phyloP scores from a whole-genome alignment of 2,888 invertebrate species.

The Hirudinaria manillensis region DNA sequence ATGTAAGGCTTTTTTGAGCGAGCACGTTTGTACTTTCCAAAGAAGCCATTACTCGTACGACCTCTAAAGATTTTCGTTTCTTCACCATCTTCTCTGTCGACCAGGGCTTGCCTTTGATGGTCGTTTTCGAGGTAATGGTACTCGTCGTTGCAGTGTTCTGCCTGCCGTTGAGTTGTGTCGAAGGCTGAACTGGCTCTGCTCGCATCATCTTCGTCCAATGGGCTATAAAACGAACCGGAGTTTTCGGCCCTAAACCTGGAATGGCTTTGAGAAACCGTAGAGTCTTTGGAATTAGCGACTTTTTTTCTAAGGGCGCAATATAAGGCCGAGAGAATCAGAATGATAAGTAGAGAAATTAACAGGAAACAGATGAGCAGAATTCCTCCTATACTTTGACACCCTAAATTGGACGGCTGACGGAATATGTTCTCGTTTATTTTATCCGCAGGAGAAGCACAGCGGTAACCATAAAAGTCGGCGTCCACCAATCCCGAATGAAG shows the following conservation, averaged over 20 bases:
- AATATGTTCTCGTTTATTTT: conserved; percentile 26
- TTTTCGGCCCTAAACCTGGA: neutral
- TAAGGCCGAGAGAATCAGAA: neutral
- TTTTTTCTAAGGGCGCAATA: conserved; percentile 6
- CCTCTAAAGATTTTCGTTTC: neutral
- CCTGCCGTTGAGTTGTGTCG: neutral
- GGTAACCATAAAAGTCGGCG: conserved; percentile 2
- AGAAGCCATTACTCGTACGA: neutral
- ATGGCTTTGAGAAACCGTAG: neutral
- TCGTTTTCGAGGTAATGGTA: conserved; percentile 9
- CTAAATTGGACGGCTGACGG: conserved; percentile 26
- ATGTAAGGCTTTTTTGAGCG: neutral
- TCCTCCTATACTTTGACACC: conserved; percentile 26
- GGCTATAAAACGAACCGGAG: conserved; percentile 9
- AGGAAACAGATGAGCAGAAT: conserved; percentile 18
- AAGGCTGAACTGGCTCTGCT: neutral
- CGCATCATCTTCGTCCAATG: conserved; percentile 16
- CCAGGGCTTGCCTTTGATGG: conserved; percentile 16
- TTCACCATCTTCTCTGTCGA: neutral
- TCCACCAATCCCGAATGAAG: neutral
- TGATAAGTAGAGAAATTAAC: neutral
- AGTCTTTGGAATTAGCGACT: neutral
- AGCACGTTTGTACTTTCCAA: conserved; percentile 9
- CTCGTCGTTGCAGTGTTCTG: conserved; percentile 2
- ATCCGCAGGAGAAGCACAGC: conserved; percentile 27